A percentile compares a stretch with the other conserved stretches of the same genome.
Evolutionary conservation across 2,888 invertebrate genomes (phyloP).

Genomic region (Scaptomyza tumidula): DNA sequence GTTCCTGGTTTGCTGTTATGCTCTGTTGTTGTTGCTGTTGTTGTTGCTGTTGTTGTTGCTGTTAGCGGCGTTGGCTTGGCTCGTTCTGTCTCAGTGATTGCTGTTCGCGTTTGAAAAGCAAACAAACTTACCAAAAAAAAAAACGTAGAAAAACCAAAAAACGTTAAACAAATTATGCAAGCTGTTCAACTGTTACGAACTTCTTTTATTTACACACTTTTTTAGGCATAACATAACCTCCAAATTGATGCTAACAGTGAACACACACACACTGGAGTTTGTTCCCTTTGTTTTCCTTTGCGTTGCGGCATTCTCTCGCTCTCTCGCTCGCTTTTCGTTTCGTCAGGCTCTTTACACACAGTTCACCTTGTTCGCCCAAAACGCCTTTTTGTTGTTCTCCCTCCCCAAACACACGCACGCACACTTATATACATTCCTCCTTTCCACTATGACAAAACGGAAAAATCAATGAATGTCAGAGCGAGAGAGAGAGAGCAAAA

Average conservation of each 20-base stretch:
- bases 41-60: conserved; percentile 33
- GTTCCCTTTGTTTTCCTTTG: conserved; percentile 61
- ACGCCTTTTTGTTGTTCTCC: conserved; percentile 7
- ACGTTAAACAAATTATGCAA: conserved; percentile 42
- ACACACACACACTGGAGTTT: conserved; percentile 40
- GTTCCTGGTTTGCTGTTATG: conserved; percentile 19
- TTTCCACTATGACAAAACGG: conserved; percentile 57
- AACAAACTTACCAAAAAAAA: background rate
- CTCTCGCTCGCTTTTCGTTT: conserved; percentile 10
- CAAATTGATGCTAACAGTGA: conserved; percentile 33
- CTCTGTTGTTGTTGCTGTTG: conserved; percentile 18
- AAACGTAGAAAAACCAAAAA: conserved; percentile 3
- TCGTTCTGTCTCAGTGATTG: conserved; percentile 52
- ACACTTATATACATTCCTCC: background rate
- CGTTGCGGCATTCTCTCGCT: conserved; percentile 23
- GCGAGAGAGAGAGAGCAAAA: conserved; percentile 41
- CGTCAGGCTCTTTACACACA: conserved; percentile 21
- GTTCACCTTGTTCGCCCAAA: conserved; percentile 44
- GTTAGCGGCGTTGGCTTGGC: conserved; percentile 37
- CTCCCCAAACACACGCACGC: background rate
- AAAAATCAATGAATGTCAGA: conserved; percentile 80
- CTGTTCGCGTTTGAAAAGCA: conserved; percentile 17
- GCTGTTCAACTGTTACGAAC: conserved; percentile 13
- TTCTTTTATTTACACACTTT: conserved; percentile 48
- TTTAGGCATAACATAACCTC: conserved; percentile 49